Evolutionary conservation across 2,113 vertebrate genomes (phyloP).

Genomic region (Solea senegalensis): DNA sequence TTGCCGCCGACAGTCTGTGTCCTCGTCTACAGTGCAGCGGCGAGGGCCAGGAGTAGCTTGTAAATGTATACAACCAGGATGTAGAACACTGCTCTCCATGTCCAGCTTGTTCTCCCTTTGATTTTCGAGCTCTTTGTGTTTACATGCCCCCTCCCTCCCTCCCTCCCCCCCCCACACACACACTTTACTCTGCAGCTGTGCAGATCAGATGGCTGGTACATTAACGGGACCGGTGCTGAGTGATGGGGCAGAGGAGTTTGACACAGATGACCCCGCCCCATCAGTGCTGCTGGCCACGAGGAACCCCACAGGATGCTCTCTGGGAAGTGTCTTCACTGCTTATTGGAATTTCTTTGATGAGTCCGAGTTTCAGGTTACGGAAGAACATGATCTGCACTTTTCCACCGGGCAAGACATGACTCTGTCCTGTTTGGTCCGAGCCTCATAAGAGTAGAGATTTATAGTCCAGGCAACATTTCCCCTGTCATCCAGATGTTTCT

Average conservation of each 20-base stretch:
- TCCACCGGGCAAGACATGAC: constrained; percentile 21
- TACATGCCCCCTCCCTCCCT: constrained; percentile 42
- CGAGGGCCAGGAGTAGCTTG: constrained; percentile 16
- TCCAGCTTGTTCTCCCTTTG: constrained; percentile 15
- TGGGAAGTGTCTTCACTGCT: constrained; percentile 77
- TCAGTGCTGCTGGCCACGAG: constrained; percentile 62
- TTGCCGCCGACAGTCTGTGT: constrained; percentile 34
- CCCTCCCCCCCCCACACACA: not conserved
- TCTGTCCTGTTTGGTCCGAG: constrained; percentile 23
- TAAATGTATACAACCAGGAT: constrained; percentile 28
- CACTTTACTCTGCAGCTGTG: constrained; percentile 44
- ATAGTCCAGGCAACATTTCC: constrained; percentile 7
- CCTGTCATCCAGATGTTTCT: constrained; percentile 6
- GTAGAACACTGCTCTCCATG: constrained; percentile 21
- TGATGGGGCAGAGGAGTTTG: constrained; percentile 74
- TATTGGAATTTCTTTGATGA: constrained; percentile 79
- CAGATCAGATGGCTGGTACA: constrained; percentile 74
- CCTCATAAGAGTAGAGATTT: constrained; percentile 8
- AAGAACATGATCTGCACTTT: constrained; percentile 55
- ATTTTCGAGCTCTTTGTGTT: constrained; percentile 43
- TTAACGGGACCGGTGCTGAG: constrained; percentile 74
- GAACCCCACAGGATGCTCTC: constrained; percentile 69
- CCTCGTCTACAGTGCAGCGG: constrained; percentile 12
- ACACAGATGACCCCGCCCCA: constrained; percentile 70
- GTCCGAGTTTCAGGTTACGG: constrained; percentile 70